Evolutionary conservation across 2,797 vertebrate species (phyloP).

Genomic region (Lutjanus campechanus): DNA sequence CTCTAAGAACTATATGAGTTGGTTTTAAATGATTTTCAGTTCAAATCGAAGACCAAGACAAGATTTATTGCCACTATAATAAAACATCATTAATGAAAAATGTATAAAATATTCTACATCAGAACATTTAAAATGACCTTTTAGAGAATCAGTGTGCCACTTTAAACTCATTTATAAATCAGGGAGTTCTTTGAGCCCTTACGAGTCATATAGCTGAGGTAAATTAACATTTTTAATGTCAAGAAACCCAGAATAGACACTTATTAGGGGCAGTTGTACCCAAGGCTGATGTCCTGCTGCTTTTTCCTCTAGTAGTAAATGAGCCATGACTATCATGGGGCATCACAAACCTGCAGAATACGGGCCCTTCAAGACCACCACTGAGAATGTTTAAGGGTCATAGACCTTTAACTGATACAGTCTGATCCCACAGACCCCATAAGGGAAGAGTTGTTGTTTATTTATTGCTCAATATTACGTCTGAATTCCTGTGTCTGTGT

Average conservation of each 20-base stretch:
- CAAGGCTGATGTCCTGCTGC: slow-evolving; percentile 9
- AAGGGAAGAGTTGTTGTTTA: neutral
- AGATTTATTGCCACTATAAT: neutral
- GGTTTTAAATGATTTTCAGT: neutral
- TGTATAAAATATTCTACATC: neutral
- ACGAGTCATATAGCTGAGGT: neutral
- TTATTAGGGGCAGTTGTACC: slow-evolving; percentile 3
- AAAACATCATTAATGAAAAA: neutral
- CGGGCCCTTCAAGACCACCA: neutral
- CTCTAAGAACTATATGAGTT: too few relatives aligned
- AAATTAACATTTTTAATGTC: slow-evolving; percentile 20
- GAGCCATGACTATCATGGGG: slow-evolving; percentile 11
- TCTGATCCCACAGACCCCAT: slow-evolving; percentile 11
- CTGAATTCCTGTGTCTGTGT: neutral
- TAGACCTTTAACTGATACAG: neutral
- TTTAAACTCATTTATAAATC: slow-evolving; percentile 10
- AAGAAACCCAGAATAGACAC: slow-evolving; percentile 23
- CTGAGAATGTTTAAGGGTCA: neutral
- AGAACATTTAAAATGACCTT: neutral
- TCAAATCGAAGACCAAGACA: neutral
- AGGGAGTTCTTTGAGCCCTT: slow-evolving; percentile 11
- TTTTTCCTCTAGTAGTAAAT: slow-evolving; percentile 28
- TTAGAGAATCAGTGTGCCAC: neutral
- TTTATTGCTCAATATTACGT: slow-evolving; percentile 2
- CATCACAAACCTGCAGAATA: slow-evolving; percentile 17